Conservation (phyloP, 2,113 vertebrate genomes). For the Morone saxatilis region DNA sequence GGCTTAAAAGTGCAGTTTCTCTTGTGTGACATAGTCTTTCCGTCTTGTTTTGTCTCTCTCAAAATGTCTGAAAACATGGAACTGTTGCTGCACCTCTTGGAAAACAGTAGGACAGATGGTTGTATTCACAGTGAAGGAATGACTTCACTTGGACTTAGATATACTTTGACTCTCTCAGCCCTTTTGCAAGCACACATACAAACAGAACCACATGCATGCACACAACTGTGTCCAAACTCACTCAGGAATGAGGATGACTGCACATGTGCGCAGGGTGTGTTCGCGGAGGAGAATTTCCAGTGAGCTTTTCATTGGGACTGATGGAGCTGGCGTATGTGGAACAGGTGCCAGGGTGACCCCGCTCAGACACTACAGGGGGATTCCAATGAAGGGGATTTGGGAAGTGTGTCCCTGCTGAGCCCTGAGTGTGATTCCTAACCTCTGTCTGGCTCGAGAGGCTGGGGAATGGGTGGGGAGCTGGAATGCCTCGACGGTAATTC, state of each 20-base stretch:
- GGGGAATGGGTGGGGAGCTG: slow-evolving; percentile 61
- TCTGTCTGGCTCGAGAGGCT: slow-evolving; percentile 34
- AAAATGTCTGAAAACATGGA: neutral
- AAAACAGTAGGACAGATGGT: slow-evolving; percentile 36
- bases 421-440: slow-evolving; percentile 37
- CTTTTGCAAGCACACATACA: slow-evolving; percentile 14
- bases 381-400: slow-evolving; percentile 56
- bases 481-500: slow-evolving; percentile 73
- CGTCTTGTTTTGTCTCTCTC: neutral
- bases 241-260: slow-evolving; percentile 70
- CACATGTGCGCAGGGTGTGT: slow-evolving; percentile 45
- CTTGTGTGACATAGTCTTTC: neutral
- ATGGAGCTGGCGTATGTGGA: slow-evolving; percentile 49
- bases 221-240: slow-evolving; percentile 62
- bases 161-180: slow-evolving; percentile 19
- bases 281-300: slow-evolving; percentile 34
- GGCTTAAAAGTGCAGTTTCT: neutral
- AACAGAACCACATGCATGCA: slow-evolving; percentile 10
- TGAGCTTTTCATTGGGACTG: slow-evolving; percentile 34
- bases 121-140: slow-evolving; percentile 28
- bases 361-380: slow-evolving; percentile 41
- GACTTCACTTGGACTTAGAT: slow-evolving; percentile 55
- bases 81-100: slow-evolving; percentile 10
- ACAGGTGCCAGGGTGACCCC: slow-evolving; percentile 68
- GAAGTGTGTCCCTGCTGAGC: slow-evolving; percentile 40